These are phyloP conservation scores for Stigmatopora argus DNA, from an alignment of 2,113 vertebrate genomes.

Conservation along the genomic window DNA sequence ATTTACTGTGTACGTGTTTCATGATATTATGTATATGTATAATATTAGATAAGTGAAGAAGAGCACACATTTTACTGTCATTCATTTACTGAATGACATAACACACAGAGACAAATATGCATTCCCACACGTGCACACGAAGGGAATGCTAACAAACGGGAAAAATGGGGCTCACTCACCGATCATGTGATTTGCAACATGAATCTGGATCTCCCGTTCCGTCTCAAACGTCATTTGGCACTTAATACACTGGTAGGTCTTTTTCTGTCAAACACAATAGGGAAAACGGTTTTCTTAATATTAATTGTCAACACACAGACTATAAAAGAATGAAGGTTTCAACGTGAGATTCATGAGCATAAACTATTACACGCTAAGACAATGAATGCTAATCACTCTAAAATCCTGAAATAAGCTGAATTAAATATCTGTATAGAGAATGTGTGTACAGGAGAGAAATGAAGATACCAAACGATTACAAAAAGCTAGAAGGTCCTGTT, in stretches of 20 bases:
- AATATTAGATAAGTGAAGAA: not conserved
- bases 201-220: constrained; percentile 97
- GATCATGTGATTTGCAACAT: constrained; percentile 99
- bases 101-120: constrained; percentile 14
- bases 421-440: constrained; percentile 1
- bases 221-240: constrained; percentile 99
- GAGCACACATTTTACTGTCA: not conserved
- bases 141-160: not conserved
- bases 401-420: constrained; percentile 9
- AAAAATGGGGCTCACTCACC: constrained; percentile 75
- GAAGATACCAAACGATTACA: constrained; percentile 16
- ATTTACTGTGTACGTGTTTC: not conserved
- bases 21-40: not conserved
- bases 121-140: constrained; percentile 6
- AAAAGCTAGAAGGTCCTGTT: constrained; percentile 35
- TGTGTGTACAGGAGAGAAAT: constrained; percentile 11
- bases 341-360: not conserved
- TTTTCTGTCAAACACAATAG: constrained; percentile 75
- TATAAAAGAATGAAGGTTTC: not conserved
- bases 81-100: not conserved
- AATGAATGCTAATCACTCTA: constrained; percentile 1
- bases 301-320: not conserved
- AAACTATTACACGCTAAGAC: constrained; percentile 14
- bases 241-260: constrained; percentile 99
- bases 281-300: not conserved